Evolutionary conservation across 1,140 invertebrate species (phyloP).

Genomic region (Drosophila subpulchrella): DNA sequence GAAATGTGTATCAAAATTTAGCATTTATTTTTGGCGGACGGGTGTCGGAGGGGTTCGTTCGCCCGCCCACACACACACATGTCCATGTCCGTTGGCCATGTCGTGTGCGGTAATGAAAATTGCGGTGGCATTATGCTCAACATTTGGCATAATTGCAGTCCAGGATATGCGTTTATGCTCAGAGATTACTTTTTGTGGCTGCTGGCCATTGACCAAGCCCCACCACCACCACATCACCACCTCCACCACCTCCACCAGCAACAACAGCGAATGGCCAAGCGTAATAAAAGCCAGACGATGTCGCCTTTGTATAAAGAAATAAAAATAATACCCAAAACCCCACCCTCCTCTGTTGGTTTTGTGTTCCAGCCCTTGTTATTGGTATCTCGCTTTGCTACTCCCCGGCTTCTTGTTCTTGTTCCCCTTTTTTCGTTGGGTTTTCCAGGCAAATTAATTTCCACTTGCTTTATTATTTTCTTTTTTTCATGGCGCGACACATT

Average conservation of each 20-base stretch:
- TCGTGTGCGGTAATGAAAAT: conserved; percentile 76
- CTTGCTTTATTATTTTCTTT: conserved; percentile 22
- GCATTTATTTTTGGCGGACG: conserved; percentile 55
- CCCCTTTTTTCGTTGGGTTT: conserved; percentile 14
- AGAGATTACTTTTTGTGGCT: conserved; percentile 81
- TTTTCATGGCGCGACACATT: conserved; percentile 18
- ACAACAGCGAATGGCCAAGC: conserved; percentile 46
- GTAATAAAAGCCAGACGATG: conserved; percentile 76
- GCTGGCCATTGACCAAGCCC: conserved; percentile 60
- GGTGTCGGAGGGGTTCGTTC: neutral
- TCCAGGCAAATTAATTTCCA: conserved; percentile 67
- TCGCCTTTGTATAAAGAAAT: conserved; percentile 77
- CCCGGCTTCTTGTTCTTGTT: neutral
- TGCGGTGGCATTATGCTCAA: conserved; percentile 77
- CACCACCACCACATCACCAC: conserved; percentile 27
- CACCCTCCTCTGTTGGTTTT: conserved; percentile 35
- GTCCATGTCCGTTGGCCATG: conserved; percentile 47
- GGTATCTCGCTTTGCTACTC: conserved; percentile 36
- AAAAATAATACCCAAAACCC: conserved; percentile 64
- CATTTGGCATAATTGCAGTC: conserved; percentile 78
- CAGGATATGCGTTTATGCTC: conserved; percentile 81
- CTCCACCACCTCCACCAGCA: conserved; percentile 7
- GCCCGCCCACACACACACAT: conserved; percentile 36
- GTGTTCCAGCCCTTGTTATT: conserved; percentile 35
- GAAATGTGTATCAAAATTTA: conserved; percentile 68